A percentile compares a stretch with the other conserved stretches of the same genome.
phyloP scores from a whole-genome alignment of 2,797 vertebrate genomes.

The Morelia viridis region DNA sequence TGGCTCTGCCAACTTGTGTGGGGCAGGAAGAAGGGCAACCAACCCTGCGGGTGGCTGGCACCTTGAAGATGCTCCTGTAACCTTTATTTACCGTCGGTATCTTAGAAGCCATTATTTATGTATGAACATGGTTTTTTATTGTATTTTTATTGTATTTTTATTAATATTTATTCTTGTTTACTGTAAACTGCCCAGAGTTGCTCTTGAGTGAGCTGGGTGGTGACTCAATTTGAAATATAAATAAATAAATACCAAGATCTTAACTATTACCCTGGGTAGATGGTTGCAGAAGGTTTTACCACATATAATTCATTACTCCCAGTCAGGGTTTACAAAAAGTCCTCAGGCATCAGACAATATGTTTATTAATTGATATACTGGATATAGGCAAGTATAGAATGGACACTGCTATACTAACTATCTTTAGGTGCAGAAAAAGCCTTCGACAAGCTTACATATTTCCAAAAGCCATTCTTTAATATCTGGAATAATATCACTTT shows the following conservation, averaged over 20 bases:
- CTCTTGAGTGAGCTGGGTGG: too few relatives aligned
- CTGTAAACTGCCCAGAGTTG: too few relatives aligned
- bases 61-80: too few relatives aligned
- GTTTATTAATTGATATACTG: not conserved
- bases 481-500: not conserved
- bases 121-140: too few relatives aligned
- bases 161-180: too few relatives aligned
- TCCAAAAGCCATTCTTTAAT: not conserved
- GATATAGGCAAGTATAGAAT: not conserved
- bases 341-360: not conserved
- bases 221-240: too few relatives aligned
- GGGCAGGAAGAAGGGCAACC: too few relatives aligned
- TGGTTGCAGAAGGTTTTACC: not conserved
- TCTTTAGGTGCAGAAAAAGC: not conserved
- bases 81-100: too few relatives aligned
- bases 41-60: too few relatives aligned
- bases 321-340: not conserved
- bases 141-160: too few relatives aligned
- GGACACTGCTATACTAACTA: not conserved
- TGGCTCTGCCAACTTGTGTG: too few relatives aligned
- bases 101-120: too few relatives aligned
- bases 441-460: not conserved
- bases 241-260: not conserved
- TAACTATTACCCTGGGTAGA: not conserved
- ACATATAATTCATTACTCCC: not conserved